Evolutionary conservation across 1,140 invertebrate genomes (phyloP).

Genomic region (Drosophila nikananu): DNA sequence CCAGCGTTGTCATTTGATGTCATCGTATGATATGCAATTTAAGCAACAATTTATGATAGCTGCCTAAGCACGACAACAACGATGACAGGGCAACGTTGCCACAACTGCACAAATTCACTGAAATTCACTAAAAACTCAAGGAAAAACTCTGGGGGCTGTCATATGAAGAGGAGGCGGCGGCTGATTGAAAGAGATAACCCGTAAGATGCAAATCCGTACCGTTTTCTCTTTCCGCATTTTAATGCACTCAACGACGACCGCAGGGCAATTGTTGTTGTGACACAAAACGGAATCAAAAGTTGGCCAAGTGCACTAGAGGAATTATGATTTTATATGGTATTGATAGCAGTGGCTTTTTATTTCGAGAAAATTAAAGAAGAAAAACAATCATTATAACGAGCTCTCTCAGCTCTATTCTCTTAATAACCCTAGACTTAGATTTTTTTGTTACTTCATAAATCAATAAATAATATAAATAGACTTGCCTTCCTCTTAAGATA

Average conservation of each 20-base stretch:
- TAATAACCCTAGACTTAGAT: not conserved
- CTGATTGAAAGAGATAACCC: slow-evolving; percentile 70
- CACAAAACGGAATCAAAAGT: slow-evolving; percentile 19
- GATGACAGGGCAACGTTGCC: slow-evolving; percentile 31
- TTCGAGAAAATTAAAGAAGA: not conserved
- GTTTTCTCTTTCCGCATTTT: slow-evolving; percentile 36
- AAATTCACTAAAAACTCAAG: slow-evolving; percentile 20
- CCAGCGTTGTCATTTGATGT: slow-evolving; percentile 57
- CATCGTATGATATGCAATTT: slow-evolving; percentile 70
- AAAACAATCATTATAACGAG: slow-evolving; percentile 13
- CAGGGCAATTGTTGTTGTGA: slow-evolving; percentile 35
- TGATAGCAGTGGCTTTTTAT: slow-evolving; percentile 4
- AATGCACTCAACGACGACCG: slow-evolving; percentile 21
- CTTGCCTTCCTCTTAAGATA: not conserved
- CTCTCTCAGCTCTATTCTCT: not conserved
- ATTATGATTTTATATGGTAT: not conserved
- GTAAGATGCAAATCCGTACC: slow-evolving; percentile 47
- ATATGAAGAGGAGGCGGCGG: slow-evolving; percentile 34
- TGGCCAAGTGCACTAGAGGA: slow-evolving; percentile 23
- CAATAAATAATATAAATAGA: not conserved
- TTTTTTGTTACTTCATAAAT: not conserved
- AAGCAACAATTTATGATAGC: slow-evolving; percentile 73
- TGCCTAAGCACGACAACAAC: slow-evolving; percentile 58
- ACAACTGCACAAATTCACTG: slow-evolving; percentile 25
- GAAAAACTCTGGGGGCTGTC: slow-evolving; percentile 13